Base-by-base conservation (phyloP, 2,797 vertebrate genomes). In the Iguana delicatissima region DNA sequence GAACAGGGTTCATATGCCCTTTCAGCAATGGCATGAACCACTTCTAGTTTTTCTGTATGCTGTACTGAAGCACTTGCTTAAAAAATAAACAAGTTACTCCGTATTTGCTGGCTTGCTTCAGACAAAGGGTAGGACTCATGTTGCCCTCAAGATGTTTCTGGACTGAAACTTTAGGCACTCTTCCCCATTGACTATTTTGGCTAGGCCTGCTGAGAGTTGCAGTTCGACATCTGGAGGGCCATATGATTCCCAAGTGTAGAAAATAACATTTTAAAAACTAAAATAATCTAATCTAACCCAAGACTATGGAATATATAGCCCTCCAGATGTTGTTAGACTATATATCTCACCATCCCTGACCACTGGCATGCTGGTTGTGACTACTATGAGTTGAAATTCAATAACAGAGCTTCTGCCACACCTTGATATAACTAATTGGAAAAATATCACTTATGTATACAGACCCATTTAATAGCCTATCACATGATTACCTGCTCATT, bases 401-500 rank as follows among this genome's bases (percentile, higher is more conserved):
- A 38, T 9, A 59, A 62, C 32, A 4, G 32, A 35, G 55, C 3
- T 82, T 62, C 26, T 29, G 35, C 26, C 42, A 76, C 52, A 69
- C 35, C 35, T 55, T 52, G 24, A 26, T 87, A 22, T 62, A 79
- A 80, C 42, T 29, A 64, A 42, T 24, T 29, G 29, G 57, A 8
- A 64, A 77, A 4, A 52, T 1, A 72, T 50, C 50, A 9, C 0
- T 73, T 38, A 14, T 14, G 18, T 18, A 32, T 29, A 18, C 7
- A 9, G 10, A 3, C 35, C 22, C 8, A 5, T 32, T 72, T 76
- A n/a, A 42, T 12, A 69, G 50, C 10, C 20, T 72, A 12, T 32
- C 55, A 4, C 35, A 42, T 55, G 94, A 93, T 93, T 98, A 99
- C 99, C 99, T 99, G 99, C 95, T 99, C 99, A 46, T 99, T 99